Base-by-base conservation (phyloP, 1,140 invertebrate species). In the Drosophila bifasciata region DNA sequence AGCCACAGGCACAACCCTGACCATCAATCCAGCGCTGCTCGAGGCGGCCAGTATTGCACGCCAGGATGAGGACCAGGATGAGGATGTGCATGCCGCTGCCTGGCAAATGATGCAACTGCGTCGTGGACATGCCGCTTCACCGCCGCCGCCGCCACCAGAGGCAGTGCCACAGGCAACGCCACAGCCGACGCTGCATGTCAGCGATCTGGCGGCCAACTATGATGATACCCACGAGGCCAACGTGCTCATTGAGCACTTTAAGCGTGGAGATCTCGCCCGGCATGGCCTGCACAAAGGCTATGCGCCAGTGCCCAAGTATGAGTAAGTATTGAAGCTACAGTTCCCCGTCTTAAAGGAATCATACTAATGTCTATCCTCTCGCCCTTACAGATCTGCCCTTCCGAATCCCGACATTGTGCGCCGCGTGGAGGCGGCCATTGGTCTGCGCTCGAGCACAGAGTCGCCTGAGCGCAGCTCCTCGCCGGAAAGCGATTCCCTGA, bases 351-450 rank as follows among this genome's bases (percentile, higher is more conserved):
- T n/a, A n/a, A n/a, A n/a, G n/a, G n/a, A n/a, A n/a, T n/a, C n/a
- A n/a, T n/a, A n/a, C n/a, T 17, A 9, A 17, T 1, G 11, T 11
- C 19, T 46, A 32, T 58, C 11, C 58, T 17, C 17, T 13, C 1
- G 43, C 63, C 79, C n/a, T n/a, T n/a, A 61, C 57, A 91, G 90
- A 76, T 88, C 92, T 15, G 90, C 91, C 23, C 75, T 93, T 32
- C 90, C 93, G 0, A 94, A 95, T 94, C 56, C 94, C 93, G 95
- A 94, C 36, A 94, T 95, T 1, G 93, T 95, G 57, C 93, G 94
- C 50, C 93, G 95, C 50, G 95, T 96, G 6, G 95, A 96, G 90
- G 95, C 95, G 2, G 95, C 95, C 5, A 93, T 93, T 6, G 93
- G 93, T 2, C 94, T 95, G 0, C 94, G 94, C 32, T 95, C 95